Conservation (phyloP, 2,888 invertebrate genomes). For the Drosophila yooni region DNA sequence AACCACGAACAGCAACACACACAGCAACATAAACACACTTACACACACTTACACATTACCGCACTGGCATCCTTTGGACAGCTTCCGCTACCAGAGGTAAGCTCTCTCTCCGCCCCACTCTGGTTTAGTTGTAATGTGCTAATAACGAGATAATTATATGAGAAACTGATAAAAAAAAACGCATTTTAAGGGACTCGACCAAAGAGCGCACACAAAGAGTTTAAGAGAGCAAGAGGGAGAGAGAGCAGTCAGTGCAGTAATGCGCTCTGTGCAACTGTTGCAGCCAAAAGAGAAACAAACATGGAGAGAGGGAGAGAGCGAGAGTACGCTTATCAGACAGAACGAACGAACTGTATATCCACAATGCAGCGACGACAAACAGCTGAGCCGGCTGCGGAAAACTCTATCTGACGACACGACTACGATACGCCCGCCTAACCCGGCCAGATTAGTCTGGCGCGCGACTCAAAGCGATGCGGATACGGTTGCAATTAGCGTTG, state of each 20-base stretch:
- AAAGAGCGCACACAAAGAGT: constrained; percentile 28
- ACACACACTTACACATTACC: constrained; percentile 4
- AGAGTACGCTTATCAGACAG: not conserved
- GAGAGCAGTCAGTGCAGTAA: constrained; percentile 31
- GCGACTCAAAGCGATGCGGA: constrained; percentile 69
- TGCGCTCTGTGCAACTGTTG: constrained; percentile 44
- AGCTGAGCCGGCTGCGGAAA: constrained; percentile 47
- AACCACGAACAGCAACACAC: constrained; percentile 12
- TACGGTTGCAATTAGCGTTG: constrained; percentile 33
- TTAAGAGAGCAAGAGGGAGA: constrained; percentile 5
- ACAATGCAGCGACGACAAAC: constrained; percentile 37
- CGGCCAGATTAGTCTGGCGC: constrained; percentile 68
- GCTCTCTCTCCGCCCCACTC: constrained; percentile 8
- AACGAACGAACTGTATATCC: constrained; percentile 1
- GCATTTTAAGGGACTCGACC: constrained; percentile 37
- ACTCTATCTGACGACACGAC: constrained; percentile 24
- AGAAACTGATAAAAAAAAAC: constrained; percentile 45
- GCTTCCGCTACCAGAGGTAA: constrained; percentile 24
- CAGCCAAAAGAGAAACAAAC: constrained; percentile 16
- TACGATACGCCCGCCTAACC: constrained; percentile 32
- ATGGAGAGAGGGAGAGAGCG: not conserved
- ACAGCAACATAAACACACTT: not conserved
- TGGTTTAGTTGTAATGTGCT: constrained; percentile 47
- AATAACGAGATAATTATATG: constrained; percentile 65
- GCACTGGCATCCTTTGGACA: constrained; percentile 37